Evolutionary conservation across 2,113 vertebrate species (phyloP), one percentile per base, ranked within the genome.

Genomic region (Rattus norvegicus): DNA sequence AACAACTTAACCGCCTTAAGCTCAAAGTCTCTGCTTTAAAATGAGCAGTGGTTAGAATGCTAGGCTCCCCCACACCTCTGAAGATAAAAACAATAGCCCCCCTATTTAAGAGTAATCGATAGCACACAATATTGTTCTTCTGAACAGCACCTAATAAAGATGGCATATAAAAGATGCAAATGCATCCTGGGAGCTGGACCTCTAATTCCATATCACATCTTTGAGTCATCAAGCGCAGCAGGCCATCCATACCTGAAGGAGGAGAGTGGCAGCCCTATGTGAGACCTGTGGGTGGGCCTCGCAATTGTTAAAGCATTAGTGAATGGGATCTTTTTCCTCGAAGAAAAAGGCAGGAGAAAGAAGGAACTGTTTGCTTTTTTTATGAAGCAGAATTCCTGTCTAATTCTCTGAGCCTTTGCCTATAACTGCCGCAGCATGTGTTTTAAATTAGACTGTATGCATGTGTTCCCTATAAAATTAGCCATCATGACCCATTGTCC

Each of bases 391-490:
- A 98, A 98, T 98, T 98, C 98, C 98, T 97, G 96, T 88, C 97
- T 97, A 98, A 97, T 98, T 98, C 97, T 98, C 94, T 90, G 96
- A 97, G 94, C 79, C 87, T 95, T 97, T 96, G 94, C 95, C 97
- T 97, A 91, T 95, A 97, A 98, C 96, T 97, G 96, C 96, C 67
- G 39, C 90, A 89, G 94, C 98, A 98, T 98, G 90, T 98, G 98
- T 97, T 98, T 98, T 98, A 97, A 96, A 98, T 98, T 97, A 98
- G 81, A 97, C 84, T 90, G 94, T 96, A 97, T 97, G 97, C 97
- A 98, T 98, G 97, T 98, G 98, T 98, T 98, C 97, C 97, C 98
- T 97, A 98, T 98, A 98, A 98, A 98, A 98, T 98, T 98, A 98
- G 97, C 97, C 98, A 97, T 98, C 97, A 86, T 96, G 98, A 97